These are phyloP conservation scores for Globodera ellingtonae DNA, from an alignment of 1,140 invertebrate genomes.

Conservation along the genomic window DNA sequence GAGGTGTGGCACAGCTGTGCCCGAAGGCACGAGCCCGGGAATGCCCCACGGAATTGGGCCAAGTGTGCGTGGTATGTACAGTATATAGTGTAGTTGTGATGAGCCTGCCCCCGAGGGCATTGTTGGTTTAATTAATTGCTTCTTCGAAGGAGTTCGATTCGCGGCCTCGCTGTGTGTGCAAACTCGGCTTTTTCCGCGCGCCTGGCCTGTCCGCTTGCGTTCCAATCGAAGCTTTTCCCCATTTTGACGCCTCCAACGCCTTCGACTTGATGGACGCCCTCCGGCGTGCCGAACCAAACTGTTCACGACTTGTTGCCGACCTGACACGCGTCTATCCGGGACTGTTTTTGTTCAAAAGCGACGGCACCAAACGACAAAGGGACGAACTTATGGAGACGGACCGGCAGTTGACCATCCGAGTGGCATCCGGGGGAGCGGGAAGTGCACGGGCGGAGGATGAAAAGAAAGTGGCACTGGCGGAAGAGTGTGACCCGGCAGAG, in stretches of 20 bases:
- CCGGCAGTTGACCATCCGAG: not conserved
- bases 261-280: conserved; percentile 19
- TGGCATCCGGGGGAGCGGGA: not conserved
- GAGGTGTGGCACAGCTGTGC: conserved; percentile 8
- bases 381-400: conserved; percentile 7
- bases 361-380: not conserved
- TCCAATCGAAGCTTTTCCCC: conserved; percentile 36
- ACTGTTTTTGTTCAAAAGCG: conserved; percentile 34
- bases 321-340: conserved; percentile 37
- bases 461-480: not conserved
- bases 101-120: not conserved
- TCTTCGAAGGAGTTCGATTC: conserved; percentile 41
- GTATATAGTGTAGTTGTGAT: not conserved
- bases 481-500: not conserved
- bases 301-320: conserved; percentile 34
- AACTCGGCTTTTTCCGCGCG: conserved; percentile 43
- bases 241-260: conserved; percentile 21
- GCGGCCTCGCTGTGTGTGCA: conserved; percentile 35
- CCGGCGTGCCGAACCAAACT: conserved; percentile 27
- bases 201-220: conserved; percentile 30
- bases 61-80: conserved; percentile 59
- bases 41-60: conserved; percentile 44
- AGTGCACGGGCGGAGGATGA: not conserved
- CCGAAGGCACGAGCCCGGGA: conserved; percentile 13
- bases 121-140: conserved; percentile 9